phyloP scores from a whole-genome alignment of 1,140 invertebrate species.

The Apis florea region DNA sequence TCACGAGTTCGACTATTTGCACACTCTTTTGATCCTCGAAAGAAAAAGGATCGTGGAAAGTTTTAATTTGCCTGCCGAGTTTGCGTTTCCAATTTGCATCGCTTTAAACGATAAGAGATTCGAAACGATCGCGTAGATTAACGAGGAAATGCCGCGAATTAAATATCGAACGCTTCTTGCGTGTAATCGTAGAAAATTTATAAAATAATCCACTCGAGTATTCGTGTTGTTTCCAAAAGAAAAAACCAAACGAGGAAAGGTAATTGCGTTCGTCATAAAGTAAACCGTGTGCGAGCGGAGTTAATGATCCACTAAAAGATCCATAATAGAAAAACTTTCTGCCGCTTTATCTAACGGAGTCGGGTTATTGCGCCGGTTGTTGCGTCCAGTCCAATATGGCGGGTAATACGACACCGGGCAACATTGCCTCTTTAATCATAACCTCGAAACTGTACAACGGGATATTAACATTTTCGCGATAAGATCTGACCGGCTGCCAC shows the following conservation, averaged over 20 bases:
- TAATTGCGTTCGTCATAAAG: not conserved
- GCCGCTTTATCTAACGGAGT: not conserved
- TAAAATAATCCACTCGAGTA: too few species aligned
- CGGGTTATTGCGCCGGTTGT: not conserved
- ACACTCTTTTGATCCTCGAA: not conserved
- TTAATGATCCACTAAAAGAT: conserved; percentile 40
- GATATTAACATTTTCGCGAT: conserved; percentile 48
- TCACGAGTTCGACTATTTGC: fast-evolving
- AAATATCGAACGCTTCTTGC: not conserved
- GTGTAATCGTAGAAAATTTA: too few species aligned
- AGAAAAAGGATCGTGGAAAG: not conserved
- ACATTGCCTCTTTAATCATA: conserved; percentile 55
- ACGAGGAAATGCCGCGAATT: not conserved
- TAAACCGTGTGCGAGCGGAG: not conserved
- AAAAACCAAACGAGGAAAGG: not conserved
- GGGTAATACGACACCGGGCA: conserved; percentile 61
- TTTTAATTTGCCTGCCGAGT: conserved; percentile 12
- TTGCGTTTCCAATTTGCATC: conserved; percentile 13
- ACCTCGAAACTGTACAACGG: conserved; percentile 8
- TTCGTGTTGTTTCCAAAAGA: too few species aligned
- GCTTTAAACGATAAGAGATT: conserved; percentile 1
- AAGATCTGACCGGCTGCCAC: conserved; percentile 36
- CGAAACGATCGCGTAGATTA: not conserved
- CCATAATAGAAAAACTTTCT: conserved; percentile 42
- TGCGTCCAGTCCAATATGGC: conserved; percentile 53